Conservation (phyloP, 2,113 vertebrate genomes). For the Triplophysa dalaica region DNA sequence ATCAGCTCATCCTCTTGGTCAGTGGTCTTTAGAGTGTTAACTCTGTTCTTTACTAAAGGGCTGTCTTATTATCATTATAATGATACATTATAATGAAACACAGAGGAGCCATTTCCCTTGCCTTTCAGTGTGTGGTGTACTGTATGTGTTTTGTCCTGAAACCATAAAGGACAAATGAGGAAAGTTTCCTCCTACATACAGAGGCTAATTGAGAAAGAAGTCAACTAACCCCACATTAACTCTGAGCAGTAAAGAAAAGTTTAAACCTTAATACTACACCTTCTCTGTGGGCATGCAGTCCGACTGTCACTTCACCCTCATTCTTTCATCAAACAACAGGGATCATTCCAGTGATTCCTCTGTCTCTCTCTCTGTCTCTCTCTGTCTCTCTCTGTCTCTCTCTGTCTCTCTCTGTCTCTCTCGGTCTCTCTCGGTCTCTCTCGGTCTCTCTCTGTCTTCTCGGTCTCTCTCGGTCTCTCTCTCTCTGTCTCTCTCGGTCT, state of each 20-base stretch:
- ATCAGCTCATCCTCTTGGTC: not conserved
- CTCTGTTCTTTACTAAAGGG: not conserved
- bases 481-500: not conserved
- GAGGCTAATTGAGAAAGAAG: not conserved
- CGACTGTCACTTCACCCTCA: constrained; percentile 43
- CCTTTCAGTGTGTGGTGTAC: constrained; percentile 6
- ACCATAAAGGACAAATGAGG: not conserved
- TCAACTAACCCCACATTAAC: not conserved
- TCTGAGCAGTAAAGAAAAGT: not conserved
- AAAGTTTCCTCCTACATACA: not conserved
- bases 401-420: not conserved
- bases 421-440: not conserved
- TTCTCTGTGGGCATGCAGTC: not conserved
- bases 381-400: not conserved
- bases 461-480: not conserved
- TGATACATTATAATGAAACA: constrained; percentile 12
- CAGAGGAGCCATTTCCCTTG: constrained; percentile 14
- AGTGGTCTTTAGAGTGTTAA: not conserved
- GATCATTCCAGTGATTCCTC: constrained; percentile 42
- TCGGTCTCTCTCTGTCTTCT: not conserved
- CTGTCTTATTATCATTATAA: constrained; percentile 36
- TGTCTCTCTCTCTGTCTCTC: not conserved
- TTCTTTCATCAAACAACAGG: constrained; percentile 40
- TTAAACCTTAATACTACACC: not conserved
- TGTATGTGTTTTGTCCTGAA: constrained; percentile 3